phyloP scores from a whole-genome alignment of 2,888 invertebrate genomes.

The Drosophila rubida region DNA sequence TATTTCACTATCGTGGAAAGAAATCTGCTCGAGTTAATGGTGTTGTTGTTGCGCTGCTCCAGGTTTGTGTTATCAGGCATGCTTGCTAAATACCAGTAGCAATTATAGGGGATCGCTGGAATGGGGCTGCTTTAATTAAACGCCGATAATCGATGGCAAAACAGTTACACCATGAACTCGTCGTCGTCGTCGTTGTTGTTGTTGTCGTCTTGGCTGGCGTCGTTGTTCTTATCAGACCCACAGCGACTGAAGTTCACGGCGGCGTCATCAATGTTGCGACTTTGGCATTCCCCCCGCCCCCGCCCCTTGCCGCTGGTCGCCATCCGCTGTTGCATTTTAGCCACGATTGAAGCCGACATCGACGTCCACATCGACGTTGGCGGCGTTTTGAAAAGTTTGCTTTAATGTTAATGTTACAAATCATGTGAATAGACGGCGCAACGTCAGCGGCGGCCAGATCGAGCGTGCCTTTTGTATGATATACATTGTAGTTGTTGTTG shows the following conservation, averaged over 20 bases:
- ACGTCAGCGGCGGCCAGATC: constrained; percentile 56
- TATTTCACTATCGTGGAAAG: constrained; percentile 63
- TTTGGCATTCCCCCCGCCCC: constrained; percentile 21
- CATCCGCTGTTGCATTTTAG: constrained; percentile 65
- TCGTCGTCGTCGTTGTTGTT: background rate
- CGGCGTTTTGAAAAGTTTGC: constrained; percentile 71
- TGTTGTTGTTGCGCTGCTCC: constrained; percentile 14
- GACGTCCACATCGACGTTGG: constrained; percentile 7
- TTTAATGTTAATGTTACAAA: constrained; percentile 76
- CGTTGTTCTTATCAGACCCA: constrained; percentile 20
- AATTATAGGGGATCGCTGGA: constrained; percentile 49
- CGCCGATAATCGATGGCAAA: constrained; percentile 74
- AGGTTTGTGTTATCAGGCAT: constrained; percentile 55
- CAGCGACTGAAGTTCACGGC: constrained; percentile 26
- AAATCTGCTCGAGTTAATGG: constrained; percentile 64
- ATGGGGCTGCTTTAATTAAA: constrained; percentile 66
- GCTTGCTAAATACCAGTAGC: constrained; percentile 78
- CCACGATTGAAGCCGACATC: constrained; percentile 42
- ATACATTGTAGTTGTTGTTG: constrained; percentile 26
- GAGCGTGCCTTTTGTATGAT: constrained; percentile 75
- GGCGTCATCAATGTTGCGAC: constrained; percentile 43
- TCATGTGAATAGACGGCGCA: constrained; percentile 71
- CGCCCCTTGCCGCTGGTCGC: too few species aligned
- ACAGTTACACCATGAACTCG: constrained; percentile 67
- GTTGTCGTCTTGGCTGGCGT: constrained; percentile 23